Evolutionary conservation across 2,888 invertebrate species (phyloP).

Genomic region (Trichacis sp.): DNA sequence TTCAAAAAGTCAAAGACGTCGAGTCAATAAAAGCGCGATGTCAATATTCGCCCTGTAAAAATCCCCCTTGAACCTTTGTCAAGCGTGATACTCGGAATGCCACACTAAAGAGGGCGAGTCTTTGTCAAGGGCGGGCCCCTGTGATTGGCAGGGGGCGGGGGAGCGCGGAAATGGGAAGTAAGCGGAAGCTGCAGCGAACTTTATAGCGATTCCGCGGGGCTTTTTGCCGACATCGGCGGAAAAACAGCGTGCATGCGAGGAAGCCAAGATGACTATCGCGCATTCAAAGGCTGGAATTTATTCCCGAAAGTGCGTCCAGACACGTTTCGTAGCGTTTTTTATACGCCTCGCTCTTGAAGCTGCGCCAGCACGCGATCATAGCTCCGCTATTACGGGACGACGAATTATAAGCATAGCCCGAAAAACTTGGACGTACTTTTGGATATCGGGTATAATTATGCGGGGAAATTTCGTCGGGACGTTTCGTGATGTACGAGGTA

Average conservation of each 20-base stretch:
- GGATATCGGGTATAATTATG: too few species aligned
- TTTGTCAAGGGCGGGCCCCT: slow-evolving; percentile 15
- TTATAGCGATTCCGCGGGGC: slow-evolving; percentile 29
- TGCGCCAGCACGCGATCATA: slow-evolving; percentile 12
- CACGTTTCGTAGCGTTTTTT: slow-evolving; percentile 13
- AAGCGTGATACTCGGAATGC: slow-evolving; percentile 13
- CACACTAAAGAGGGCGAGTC: slow-evolving; percentile 29
- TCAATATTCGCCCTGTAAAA: too few species aligned
- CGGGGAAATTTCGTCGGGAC: too few species aligned
- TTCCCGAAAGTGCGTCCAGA: slow-evolving; percentile 18
- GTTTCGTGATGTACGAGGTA: too few species aligned
- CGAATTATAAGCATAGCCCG: slow-evolving; percentile 4
- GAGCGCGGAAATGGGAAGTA: slow-evolving; percentile 16
- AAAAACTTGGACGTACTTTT: not conserved
- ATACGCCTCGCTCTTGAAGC: slow-evolving; percentile 14
- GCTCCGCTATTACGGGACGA: slow-evolving; percentile 3
- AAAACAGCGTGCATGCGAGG: slow-evolving; percentile 19
- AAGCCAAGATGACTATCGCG: slow-evolving; percentile 24
- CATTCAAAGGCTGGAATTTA: slow-evolving; percentile 30
- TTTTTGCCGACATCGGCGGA: slow-evolving; percentile 19
- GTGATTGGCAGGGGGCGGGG: slow-evolving; percentile 14
- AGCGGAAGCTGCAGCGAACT: slow-evolving; percentile 38
- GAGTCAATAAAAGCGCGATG: too few species aligned
- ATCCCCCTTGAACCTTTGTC: too few species aligned
- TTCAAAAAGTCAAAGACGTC: too few species aligned